phyloP scores from a whole-genome alignment of 2,888 invertebrate genomes.

The Neoaliturus tenellus region DNA sequence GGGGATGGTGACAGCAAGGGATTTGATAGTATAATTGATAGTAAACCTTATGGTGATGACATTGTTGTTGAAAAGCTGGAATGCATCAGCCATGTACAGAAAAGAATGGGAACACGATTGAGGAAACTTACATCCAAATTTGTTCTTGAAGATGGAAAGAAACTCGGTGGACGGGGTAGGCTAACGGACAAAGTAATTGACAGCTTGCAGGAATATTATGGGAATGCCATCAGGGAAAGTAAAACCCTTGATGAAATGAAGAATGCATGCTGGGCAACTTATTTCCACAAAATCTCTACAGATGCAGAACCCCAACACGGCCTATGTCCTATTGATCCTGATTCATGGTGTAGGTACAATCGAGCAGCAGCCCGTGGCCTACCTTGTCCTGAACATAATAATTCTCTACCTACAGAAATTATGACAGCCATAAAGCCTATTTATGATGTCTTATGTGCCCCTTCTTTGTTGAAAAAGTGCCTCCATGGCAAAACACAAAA shows the following conservation, averaged over 20 bases:
- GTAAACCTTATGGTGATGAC: slow-evolving; percentile 9
- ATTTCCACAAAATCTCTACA: slow-evolving; percentile 19
- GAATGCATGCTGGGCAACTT: slow-evolving; percentile 39
- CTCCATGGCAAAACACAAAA: slow-evolving; percentile 41
- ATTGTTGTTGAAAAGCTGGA: slow-evolving; percentile 21
- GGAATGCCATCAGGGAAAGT: not conserved
- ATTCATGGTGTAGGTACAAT: slow-evolving; percentile 31
- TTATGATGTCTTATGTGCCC: slow-evolving; percentile 31
- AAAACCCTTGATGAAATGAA: slow-evolving; percentile 29
- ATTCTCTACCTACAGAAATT: not conserved
- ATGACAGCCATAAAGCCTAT: slow-evolving; percentile 38
- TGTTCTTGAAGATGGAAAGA: not conserved
- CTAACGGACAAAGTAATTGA: slow-evolving; percentile 33
- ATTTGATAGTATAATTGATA: slow-evolving; percentile 22
- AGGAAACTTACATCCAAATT: not conserved
- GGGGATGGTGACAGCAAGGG: slow-evolving; percentile 23
- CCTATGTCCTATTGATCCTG: slow-evolving; percentile 15
- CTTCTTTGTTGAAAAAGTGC: slow-evolving; percentile 29
- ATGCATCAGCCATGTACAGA: slow-evolving; percentile 43
- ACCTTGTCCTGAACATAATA: slow-evolving; percentile 31
- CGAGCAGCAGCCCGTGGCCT: slow-evolving; percentile 35
- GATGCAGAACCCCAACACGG: slow-evolving; percentile 38
- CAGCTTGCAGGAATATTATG: slow-evolving; percentile 35
- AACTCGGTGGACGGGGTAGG: slow-evolving; percentile 15
- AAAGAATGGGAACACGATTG: slow-evolving; percentile 34